These are phyloP conservation scores for Acrobasis repandana DNA, from an alignment of 2,888 invertebrate species.

Conservation along the genomic window DNA sequence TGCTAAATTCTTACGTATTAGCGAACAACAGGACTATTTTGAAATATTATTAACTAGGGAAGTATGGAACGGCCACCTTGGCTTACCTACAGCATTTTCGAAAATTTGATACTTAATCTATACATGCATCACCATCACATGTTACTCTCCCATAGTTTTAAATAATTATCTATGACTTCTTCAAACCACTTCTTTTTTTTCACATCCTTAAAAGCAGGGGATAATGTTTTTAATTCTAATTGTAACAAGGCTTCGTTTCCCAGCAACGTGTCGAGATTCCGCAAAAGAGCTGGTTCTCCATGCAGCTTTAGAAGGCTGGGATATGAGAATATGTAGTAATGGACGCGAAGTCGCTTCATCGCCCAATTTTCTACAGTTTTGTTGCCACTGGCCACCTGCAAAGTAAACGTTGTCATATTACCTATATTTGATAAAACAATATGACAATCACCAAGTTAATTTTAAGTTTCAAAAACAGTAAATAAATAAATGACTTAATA, in stretches of 20 bases:
- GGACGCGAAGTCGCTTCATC: slow-evolving; percentile 85
- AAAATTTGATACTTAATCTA: slow-evolving; percentile 36
- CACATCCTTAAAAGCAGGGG: slow-evolving; percentile 89
- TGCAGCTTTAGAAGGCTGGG: slow-evolving; percentile 91
- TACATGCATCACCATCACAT: slow-evolving; percentile 81
- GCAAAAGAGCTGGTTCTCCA: slow-evolving; percentile 88
- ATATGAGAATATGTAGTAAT: slow-evolving; percentile 92
- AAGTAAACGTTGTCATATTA: background rate
- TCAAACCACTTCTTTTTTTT: slow-evolving; percentile 92
- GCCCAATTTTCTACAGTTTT: slow-evolving; percentile 91
- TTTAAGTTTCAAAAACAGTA: too few species aligned
- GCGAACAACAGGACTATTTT: background rate
- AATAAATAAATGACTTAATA: too few species aligned
- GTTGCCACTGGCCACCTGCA: slow-evolving; percentile 89
- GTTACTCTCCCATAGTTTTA: slow-evolving; percentile 95
- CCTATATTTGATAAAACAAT: too few species aligned
- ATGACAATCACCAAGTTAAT: too few species aligned
- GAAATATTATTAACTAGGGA: slow-evolving; percentile 7
- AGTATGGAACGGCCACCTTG: background rate
- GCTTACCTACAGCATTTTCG: slow-evolving; percentile 26
- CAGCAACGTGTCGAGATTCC: slow-evolving; percentile 87
- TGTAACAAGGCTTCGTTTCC: slow-evolving; percentile 93
- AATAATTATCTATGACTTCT: slow-evolving; percentile 94
- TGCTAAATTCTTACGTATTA: background rate
- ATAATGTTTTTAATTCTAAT: slow-evolving; percentile 90